phyloP scores from a whole-genome alignment of 2,113 vertebrate species.

The Hippoglossus stenolepis region DNA sequence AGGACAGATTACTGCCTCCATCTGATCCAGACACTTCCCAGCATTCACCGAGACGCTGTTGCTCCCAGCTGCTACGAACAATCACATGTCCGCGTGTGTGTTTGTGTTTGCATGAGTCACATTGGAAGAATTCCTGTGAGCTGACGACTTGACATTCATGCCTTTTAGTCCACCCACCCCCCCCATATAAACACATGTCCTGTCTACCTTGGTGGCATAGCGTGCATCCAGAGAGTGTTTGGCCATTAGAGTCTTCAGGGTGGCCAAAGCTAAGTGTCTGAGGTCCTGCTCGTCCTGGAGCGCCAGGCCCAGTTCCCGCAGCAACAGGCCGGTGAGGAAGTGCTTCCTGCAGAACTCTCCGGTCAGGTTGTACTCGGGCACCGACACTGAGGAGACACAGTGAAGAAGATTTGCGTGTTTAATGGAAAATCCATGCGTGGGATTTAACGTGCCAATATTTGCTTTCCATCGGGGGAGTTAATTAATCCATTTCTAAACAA shows the following conservation, averaged over 20 bases:
- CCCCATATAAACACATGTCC: constrained; percentile 34
- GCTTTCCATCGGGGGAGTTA: constrained; percentile 17
- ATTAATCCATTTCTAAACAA: constrained; percentile 24
- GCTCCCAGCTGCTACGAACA: constrained; percentile 50
- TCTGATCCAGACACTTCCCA: constrained; percentile 53
- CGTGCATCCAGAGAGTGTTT: constrained; percentile 96
- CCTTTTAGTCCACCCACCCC: constrained; percentile 12
- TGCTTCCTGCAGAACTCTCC: constrained; percentile 98
- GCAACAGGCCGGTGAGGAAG: constrained; percentile 93
- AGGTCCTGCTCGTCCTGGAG: constrained; percentile 97
- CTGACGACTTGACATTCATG: constrained; percentile 39
- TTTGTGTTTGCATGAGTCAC: constrained; percentile 53
- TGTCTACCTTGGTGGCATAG: constrained; percentile 89
- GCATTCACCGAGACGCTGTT: constrained; percentile 39
- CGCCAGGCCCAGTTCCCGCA: constrained; percentile 95
- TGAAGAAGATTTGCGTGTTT: not conserved
- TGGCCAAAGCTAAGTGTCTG: constrained; percentile 92
- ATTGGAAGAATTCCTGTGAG: constrained; percentile 40
- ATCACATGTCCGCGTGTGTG: constrained; percentile 34
- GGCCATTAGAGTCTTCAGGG: constrained; percentile 96
- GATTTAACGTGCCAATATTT: constrained; percentile 30
- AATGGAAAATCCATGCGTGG: constrained; percentile 5
- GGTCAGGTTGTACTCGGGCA: constrained; percentile 96
- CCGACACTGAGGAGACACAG: constrained; percentile 76
- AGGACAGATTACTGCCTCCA: constrained; percentile 35